Percentiles rank a stretch among this genome's conserved stretches.
phyloP scores from a whole-genome alignment of 2,797 vertebrate species.

The Esox masquinongy region DNA sequence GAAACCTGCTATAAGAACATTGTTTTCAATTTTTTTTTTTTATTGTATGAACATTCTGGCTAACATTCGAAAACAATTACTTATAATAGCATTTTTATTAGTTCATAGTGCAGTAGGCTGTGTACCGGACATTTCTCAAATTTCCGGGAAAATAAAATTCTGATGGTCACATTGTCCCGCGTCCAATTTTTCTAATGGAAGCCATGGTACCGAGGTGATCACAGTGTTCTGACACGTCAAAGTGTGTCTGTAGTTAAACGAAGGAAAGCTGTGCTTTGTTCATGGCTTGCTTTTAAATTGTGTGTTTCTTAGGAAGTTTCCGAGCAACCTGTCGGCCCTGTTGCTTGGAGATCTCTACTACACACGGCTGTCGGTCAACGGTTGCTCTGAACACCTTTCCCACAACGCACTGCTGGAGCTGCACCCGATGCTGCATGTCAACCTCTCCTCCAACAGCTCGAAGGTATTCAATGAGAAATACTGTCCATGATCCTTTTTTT shows the following conservation, averaged over 20 bases:
- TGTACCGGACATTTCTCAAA: too few relatives aligned
- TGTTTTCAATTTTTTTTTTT: too few relatives aligned
- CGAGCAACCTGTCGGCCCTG: conserved; percentile 82
- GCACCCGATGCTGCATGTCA: conserved; percentile 80
- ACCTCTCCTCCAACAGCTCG: conserved; percentile 87
- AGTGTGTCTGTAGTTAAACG: not conserved
- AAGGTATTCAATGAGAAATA: conserved; percentile 74
- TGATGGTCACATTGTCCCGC: too few relatives aligned
- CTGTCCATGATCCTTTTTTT: not conserved
- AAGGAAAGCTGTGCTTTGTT: not conserved
- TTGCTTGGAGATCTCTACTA: conserved; percentile 92
- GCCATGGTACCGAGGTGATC: too few relatives aligned
- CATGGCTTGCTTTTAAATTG: not conserved
- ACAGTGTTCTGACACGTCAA: too few relatives aligned
- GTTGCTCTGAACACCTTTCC: conserved; percentile 81
- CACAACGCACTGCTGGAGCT: conserved; percentile 81
- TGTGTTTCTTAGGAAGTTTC: conserved; percentile 75
- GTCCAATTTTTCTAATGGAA: too few relatives aligned
- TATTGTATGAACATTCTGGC: too few relatives aligned
- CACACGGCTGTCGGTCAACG: conserved; percentile 85
- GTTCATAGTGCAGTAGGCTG: too few relatives aligned
- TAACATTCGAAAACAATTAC: too few relatives aligned
- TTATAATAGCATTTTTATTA: too few relatives aligned
- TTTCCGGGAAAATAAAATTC: too few relatives aligned
- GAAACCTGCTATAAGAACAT: too few relatives aligned